A percentile compares a stretch with the other conserved stretches of the same genome.
Conservation (phyloP, 2,888 invertebrate species). For the Chloroclystis v-ata region DNA sequence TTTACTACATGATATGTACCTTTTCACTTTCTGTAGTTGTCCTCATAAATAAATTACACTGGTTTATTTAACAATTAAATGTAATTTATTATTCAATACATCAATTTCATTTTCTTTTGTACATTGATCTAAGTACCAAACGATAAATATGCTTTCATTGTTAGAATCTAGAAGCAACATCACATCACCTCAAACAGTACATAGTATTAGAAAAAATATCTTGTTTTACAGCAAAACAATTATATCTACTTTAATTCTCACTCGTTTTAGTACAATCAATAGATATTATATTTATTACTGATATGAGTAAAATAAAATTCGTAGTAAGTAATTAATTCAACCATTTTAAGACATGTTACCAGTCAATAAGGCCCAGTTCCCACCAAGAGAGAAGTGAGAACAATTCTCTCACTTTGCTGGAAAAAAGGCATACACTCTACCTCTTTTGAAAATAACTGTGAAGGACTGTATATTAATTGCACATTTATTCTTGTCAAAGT, state of each 20-base stretch:
- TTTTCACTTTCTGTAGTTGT: too few species aligned
- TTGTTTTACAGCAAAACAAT: conserved; percentile 13
- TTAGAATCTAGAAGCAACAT: conserved; percentile 49
- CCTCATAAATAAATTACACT: conserved; percentile 10
- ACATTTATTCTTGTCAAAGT: conserved; percentile 39
- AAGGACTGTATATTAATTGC: conserved; percentile 21
- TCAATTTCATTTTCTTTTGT: conserved; percentile 62
- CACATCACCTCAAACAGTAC: conserved; percentile 29
- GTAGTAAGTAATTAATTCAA: too few species aligned
- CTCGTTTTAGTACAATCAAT: conserved; percentile 10
- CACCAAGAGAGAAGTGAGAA: too few species aligned
- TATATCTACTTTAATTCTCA: conserved; percentile 16
- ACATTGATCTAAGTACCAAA: conserved; percentile 66
- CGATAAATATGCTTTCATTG: conserved; percentile 47
- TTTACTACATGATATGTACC: too few species aligned
- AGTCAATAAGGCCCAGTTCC: too few species aligned
- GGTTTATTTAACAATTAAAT: conserved; percentile 57
- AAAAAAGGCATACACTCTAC: too few species aligned
- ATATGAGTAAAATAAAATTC: background rate
- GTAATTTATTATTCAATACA: conserved; percentile 62
- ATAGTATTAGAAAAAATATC: conserved; percentile 21
- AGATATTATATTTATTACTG: conserved; percentile 8
- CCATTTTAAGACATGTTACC: conserved; percentile 8
- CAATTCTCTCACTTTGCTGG: too few species aligned
- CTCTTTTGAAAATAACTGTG: conserved; percentile 18